Conservation (phyloP, 2,888 invertebrate genomes). For the Synanthedon andrenaeformis region DNA sequence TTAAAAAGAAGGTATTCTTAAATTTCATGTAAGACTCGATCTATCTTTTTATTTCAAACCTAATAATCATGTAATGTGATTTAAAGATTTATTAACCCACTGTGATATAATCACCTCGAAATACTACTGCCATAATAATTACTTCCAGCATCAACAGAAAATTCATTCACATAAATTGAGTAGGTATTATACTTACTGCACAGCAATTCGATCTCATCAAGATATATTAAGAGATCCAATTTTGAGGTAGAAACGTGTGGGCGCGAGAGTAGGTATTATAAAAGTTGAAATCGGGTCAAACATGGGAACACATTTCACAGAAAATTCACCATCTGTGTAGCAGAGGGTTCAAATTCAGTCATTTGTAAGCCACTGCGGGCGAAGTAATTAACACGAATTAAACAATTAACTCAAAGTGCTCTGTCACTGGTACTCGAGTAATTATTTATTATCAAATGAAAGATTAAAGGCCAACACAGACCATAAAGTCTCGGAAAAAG, state of each 20-base stretch:
- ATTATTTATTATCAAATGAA: not conserved
- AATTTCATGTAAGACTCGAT: too few species aligned
- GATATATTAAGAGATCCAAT: not conserved
- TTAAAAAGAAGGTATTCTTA: too few species aligned
- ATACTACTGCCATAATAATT: too few species aligned
- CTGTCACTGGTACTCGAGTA: not conserved
- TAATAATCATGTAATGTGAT: too few species aligned
- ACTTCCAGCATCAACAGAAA: too few species aligned
- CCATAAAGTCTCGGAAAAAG: not conserved
- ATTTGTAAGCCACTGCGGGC: slow-evolving; percentile 8
- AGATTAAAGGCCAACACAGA: not conserved
- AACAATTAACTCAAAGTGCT: slow-evolving; percentile 24
- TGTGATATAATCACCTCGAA: too few species aligned
- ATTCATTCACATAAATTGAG: too few species aligned
- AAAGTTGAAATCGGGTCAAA: not conserved
- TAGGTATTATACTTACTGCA: too few species aligned
- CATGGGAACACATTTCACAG: not conserved
- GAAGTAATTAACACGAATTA: slow-evolving; percentile 35
- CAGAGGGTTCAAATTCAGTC: not conserved
- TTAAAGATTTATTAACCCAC: too few species aligned
- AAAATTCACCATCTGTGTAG: not conserved
- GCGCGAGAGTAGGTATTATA: not conserved
- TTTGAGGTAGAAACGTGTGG: not conserved
- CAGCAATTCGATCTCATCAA: not conserved
- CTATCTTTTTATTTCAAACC: too few species aligned